Percentiles rank a stretch among this genome's conserved stretches.
Conservation (phyloP, 2,113 vertebrate species). For the Cryptoleucopteryx plumbea region DNA sequence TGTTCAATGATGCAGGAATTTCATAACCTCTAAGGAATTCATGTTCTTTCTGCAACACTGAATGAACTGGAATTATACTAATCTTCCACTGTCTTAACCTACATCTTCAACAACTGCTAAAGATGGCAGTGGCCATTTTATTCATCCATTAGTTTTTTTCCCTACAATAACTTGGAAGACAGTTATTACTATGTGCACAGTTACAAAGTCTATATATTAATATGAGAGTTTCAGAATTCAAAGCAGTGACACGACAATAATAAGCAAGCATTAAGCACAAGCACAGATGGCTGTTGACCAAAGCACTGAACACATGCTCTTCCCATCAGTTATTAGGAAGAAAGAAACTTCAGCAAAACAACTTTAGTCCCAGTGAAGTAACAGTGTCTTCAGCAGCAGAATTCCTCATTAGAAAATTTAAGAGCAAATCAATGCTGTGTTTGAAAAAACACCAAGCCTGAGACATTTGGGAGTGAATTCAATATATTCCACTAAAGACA, state of each 20-base stretch:
- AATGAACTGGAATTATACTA: constrained; percentile 10
- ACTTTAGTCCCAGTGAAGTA: neutral
- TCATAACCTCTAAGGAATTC: constrained; percentile 22
- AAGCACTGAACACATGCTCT: neutral
- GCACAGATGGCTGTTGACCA: neutral
- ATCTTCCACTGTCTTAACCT: neutral
- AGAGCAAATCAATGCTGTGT: neutral
- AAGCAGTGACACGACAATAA: neutral
- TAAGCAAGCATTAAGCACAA: neutral
- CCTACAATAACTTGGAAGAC: neutral
- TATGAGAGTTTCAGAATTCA: neutral
- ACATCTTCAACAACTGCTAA: neutral
- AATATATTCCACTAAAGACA: neutral
- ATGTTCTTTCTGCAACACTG: constrained; percentile 13
- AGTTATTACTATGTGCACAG: neutral
- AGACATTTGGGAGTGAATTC: neutral
- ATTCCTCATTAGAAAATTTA: neutral
- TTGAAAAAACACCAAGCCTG: neutral
- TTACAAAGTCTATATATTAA: neutral
- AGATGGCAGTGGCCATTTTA: neutral
- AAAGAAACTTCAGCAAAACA: neutral
- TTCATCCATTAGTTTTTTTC: neutral
- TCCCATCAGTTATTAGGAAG: neutral
- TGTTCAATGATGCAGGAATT: constrained; percentile 33
- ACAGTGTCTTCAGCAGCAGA: neutral